phyloP scores from a whole-genome alignment of 2,113 vertebrate species.

The Podocnemis expansa region DNA sequence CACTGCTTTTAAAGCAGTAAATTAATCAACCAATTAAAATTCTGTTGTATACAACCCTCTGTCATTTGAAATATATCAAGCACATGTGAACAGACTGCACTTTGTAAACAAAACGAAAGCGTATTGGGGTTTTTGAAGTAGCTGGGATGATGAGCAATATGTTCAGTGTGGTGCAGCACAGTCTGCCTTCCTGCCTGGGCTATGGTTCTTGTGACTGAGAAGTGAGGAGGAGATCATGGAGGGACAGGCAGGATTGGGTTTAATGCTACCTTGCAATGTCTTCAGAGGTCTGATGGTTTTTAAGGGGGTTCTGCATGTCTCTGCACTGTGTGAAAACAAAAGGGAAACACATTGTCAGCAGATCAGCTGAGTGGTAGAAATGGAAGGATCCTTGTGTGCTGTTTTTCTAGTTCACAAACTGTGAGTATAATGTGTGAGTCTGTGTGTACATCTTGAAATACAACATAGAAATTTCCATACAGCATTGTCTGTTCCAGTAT shows the following conservation, averaged over 20 bases:
- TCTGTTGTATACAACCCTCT: neutral
- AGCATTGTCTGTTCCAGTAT: neutral
- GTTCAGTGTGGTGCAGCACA: rapidly evolving
- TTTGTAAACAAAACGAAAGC: rapidly evolving
- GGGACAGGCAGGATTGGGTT: rapidly evolving
- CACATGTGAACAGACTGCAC: neutral
- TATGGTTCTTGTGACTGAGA: neutral
- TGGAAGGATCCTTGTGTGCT: neutral
- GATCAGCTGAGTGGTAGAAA: neutral
- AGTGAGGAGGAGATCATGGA: rapidly evolving
- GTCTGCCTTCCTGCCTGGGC: neutral
- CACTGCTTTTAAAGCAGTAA: neutral
- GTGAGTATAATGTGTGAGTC: neutral
- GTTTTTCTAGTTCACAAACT: neutral
- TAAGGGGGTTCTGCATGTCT: rapidly evolving
- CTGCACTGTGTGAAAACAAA: rapidly evolving
- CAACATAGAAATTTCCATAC: neutral
- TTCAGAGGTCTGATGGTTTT: neutral
- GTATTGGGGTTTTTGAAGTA: rapidly evolving
- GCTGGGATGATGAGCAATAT: neutral
- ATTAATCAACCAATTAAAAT: neutral
- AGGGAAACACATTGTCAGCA: neutral
- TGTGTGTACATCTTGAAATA: rapidly evolving
- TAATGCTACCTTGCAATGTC: rapidly evolving
- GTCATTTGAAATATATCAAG: rapidly evolving